phyloP scores from a whole-genome alignment of 2,888 invertebrate genomes.

The Pseudoips prasinana region DNA sequence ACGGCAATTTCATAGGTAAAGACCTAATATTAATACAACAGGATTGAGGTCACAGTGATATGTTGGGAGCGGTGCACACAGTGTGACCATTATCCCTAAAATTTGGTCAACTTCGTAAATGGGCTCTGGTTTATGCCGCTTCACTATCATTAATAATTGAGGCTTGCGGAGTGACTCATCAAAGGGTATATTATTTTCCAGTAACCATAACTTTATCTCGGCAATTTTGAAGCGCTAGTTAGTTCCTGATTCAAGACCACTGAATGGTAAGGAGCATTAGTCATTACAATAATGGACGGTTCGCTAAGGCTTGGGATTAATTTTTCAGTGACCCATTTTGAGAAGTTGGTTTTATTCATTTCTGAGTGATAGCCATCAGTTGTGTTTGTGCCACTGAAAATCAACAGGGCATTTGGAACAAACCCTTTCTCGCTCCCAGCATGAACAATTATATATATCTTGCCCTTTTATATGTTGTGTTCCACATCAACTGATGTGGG shows the following conservation, averaged over 20 bases:
- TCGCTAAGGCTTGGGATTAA: conserved; percentile 21
- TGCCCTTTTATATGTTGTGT: conserved; percentile 17
- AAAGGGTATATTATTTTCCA: conserved; percentile 26
- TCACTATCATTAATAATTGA: conserved; percentile 18
- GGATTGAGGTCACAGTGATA: conserved; percentile 26
- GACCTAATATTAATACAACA: conserved; percentile 25
- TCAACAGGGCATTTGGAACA: conserved; percentile 23
- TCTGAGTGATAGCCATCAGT: conserved; percentile 26
- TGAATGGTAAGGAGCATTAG: conserved; percentile 6
- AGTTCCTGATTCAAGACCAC: no score
- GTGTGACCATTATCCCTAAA: conserved; percentile 22
- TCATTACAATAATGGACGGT: conserved; percentile 10
- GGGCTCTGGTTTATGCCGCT: conserved; percentile 21
- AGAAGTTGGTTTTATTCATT: conserved; percentile 27
- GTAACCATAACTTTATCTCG: conserved; percentile 23
- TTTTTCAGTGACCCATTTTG: conserved; percentile 24
- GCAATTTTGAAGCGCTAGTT: no score
- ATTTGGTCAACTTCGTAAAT: conserved; percentile 24
- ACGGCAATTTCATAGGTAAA: conserved; percentile 1
- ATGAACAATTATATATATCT: conserved; percentile 25
- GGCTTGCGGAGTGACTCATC: conserved; percentile 20
- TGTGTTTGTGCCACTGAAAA: conserved; percentile 25
- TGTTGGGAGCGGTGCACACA: conserved; percentile 17
- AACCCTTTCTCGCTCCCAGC: conserved; percentile 28
- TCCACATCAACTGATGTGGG: conserved; percentile 8